A percentile compares a stretch with the other conserved stretches of the same genome.
Evolutionary conservation across 2,797 vertebrate genomes (phyloP).

Genomic region (Synanceia verrucosa): DNA sequence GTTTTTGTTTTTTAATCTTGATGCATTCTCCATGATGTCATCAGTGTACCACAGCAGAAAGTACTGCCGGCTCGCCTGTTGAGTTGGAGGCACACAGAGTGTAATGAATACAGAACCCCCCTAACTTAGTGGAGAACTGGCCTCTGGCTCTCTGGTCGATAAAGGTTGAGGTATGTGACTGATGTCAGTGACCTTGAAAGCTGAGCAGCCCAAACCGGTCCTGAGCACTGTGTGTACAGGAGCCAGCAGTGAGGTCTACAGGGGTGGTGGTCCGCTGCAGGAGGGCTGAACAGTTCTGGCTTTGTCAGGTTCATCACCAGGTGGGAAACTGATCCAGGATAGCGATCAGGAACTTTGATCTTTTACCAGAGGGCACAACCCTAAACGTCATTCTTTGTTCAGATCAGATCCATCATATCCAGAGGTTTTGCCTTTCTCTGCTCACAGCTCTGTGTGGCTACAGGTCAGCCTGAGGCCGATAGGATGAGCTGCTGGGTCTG

Average conservation of each 20-base stretch:
- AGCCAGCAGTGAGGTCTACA: conserved; percentile 66
- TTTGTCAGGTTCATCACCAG: conserved; percentile 37
- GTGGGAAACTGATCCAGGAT: conserved; percentile 35
- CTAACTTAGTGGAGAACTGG: conserved; percentile 20
- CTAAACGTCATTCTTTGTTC: conserved; percentile 6
- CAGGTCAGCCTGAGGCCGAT: conserved; percentile 26
- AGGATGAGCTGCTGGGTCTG: conserved; percentile 8
- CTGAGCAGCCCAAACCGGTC: conserved; percentile 66
- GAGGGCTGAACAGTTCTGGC: conserved; percentile 31
- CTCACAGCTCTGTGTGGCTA: conserved; percentile 4
- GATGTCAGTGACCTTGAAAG: conserved; percentile 80
- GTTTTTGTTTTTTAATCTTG: not conserved
- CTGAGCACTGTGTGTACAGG: conserved; percentile 60
- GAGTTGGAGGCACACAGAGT: not conserved
- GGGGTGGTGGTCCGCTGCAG: conserved; percentile 41
- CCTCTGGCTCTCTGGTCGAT: conserved; percentile 52
- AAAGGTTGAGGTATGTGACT: conserved; percentile 69
- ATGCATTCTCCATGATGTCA: conserved; percentile 18
- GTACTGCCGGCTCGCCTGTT: not conserved
- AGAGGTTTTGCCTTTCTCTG: conserved; percentile 8
- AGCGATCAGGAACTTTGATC: conserved; percentile 17
- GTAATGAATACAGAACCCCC: conserved; percentile 50
- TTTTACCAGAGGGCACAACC: conserved; percentile 13
- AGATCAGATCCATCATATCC: not conserved
- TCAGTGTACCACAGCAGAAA: conserved; percentile 8